Evolutionary conservation across 2,888 invertebrate genomes (phyloP).

Genomic region (Limnephilus rhombicus): DNA sequence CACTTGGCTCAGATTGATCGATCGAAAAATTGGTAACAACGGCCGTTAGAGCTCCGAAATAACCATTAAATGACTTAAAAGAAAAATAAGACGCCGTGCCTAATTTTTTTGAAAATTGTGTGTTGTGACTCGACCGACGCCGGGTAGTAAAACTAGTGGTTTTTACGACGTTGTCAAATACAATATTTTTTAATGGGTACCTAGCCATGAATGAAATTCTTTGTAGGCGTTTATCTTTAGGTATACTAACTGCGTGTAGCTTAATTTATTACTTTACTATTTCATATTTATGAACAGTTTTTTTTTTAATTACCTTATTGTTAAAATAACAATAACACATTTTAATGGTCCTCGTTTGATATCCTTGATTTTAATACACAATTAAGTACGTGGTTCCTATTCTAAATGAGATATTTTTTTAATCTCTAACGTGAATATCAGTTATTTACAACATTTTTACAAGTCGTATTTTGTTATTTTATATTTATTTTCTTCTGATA

Average conservation of each 20-base stretch:
- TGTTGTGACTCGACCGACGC: no score
- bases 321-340: background rate
- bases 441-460: background rate
- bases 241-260: no score
- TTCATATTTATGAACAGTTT: background rate
- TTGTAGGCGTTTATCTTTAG: background rate
- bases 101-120: no score
- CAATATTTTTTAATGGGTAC: no score
- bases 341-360: slow-evolving; percentile 22
- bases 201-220: background rate
- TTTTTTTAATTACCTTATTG: background rate
- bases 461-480: background rate
- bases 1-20: no score
- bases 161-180: no score
- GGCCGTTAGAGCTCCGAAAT: no score
- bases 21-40: no score
- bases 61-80: no score
- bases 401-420: background rate
- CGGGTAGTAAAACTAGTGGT: no score
- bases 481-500: background rate
- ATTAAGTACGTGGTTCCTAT: background rate
- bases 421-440: background rate
- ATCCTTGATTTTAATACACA: background rate
- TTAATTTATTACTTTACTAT: background rate
- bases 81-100: no score